phyloP scores from a whole-genome alignment of 2,888 invertebrate species.

The Xestia xanthographa region DNA sequence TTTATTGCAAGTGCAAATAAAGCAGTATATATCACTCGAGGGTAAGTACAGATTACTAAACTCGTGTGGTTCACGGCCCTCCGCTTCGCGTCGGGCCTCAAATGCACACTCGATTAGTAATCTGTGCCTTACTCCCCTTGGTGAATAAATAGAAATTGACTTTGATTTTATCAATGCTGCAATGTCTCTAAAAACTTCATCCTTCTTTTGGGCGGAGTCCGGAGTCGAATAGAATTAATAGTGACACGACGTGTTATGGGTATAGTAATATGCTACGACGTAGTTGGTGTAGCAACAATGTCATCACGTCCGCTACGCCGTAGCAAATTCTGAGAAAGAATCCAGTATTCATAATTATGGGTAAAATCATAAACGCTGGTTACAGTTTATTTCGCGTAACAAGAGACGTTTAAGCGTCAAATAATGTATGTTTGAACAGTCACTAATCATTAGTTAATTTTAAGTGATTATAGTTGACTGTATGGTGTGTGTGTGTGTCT shows the following conservation, averaged over 20 bases:
- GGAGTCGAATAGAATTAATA: not conserved
- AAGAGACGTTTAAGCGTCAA: not conserved
- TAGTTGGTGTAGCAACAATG: conserved; percentile 5
- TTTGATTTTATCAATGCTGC: not conserved
- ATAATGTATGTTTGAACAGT: not conserved
- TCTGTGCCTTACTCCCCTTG: too few species aligned
- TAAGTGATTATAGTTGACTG: too few species aligned
- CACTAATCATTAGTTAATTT: not conserved
- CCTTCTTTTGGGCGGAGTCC: not conserved
- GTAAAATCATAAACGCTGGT: not conserved
- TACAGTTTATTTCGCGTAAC: too few species aligned
- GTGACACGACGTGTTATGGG: not conserved
- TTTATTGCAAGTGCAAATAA: too few species aligned
- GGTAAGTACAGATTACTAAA: too few species aligned
- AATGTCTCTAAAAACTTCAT: not conserved
- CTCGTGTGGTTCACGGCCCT: too few species aligned
- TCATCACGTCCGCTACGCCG: conserved; percentile 1
- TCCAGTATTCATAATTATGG: not conserved
- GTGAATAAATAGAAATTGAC: too few species aligned
- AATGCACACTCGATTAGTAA: too few species aligned
- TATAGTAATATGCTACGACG: not conserved
- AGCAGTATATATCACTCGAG: too few species aligned
- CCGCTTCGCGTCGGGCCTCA: too few species aligned
- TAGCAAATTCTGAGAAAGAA: not conserved
- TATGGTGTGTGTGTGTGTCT: too few species aligned